Conservation (phyloP, 2,888 invertebrate species). For the Aproaerema taeniolella region DNA sequence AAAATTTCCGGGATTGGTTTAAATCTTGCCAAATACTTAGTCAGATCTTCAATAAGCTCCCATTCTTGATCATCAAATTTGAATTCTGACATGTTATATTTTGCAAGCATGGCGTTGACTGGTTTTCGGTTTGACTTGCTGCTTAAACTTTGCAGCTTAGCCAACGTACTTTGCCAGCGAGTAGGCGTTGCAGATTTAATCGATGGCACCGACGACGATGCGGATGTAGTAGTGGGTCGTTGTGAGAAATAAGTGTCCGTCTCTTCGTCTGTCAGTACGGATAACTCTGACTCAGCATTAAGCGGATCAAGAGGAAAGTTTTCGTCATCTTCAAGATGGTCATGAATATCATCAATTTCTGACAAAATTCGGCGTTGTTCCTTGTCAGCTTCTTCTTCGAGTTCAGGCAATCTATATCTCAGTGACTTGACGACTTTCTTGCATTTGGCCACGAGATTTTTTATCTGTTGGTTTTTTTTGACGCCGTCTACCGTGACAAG, state of each 20-base stretch:
- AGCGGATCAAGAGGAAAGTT: constrained; percentile 6
- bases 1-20: no score
- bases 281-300: constrained; percentile 4
- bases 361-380: background rate
- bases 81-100: no score
- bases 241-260: no score
- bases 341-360: background rate
- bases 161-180: background rate
- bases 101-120: no score
- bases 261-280: no score
- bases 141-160: background rate
- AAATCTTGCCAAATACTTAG: no score
- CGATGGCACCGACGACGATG: background rate
- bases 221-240: no score
- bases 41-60: no score
- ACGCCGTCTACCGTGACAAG: constrained; percentile 13
- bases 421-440: constrained; percentile 13
- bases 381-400: constrained; percentile 2
- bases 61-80: no score
- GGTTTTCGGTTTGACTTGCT: no score
- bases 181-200: background rate
- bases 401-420: constrained; percentile 3
- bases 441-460: constrained; percentile 9
- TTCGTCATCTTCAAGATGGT: constrained; percentile 5
- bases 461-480: constrained; percentile 4